A percentile compares a stretch with the other conserved stretches of the same genome.
These are phyloP conservation scores for Vidua chalybeata DNA, from an alignment of 2,113 vertebrate genomes.

Conservation along the genomic window DNA sequence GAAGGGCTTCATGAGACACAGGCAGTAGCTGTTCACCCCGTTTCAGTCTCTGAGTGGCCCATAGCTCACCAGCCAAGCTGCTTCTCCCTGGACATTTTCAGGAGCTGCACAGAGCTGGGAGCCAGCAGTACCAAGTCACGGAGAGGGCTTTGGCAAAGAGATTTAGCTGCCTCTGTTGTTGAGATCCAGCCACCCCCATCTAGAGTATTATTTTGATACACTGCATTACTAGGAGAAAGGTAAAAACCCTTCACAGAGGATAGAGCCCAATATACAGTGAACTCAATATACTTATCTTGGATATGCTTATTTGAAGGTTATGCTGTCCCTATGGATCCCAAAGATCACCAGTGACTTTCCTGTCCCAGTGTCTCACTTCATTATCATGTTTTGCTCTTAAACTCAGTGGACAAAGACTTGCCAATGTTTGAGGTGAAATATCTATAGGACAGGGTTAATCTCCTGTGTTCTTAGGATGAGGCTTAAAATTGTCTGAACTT, in stretches of 20 bases:
- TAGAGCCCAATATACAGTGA: neutral
- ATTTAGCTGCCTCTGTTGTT: neutral
- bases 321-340: neutral
- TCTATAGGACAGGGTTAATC: neutral
- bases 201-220: neutral
- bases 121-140: neutral
- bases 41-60: neutral
- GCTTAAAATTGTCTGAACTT: neutral
- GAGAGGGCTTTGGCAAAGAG: neutral
- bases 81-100: neutral
- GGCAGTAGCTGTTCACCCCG: accelerated
- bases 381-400: neutral
- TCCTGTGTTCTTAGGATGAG: neutral
- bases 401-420: neutral
- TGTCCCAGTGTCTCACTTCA: neutral
- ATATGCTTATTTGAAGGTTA: neutral
- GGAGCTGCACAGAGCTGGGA: neutral
- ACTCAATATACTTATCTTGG: neutral
- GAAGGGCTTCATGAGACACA: neutral
- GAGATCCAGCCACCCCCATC: neutral
- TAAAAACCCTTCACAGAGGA: neutral
- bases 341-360: neutral
- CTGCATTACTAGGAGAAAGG: neutral
- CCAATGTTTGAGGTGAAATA: neutral
- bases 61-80: neutral